Conservation (phyloP, 2,888 invertebrate genomes). For the Heliconius erato region DNA sequence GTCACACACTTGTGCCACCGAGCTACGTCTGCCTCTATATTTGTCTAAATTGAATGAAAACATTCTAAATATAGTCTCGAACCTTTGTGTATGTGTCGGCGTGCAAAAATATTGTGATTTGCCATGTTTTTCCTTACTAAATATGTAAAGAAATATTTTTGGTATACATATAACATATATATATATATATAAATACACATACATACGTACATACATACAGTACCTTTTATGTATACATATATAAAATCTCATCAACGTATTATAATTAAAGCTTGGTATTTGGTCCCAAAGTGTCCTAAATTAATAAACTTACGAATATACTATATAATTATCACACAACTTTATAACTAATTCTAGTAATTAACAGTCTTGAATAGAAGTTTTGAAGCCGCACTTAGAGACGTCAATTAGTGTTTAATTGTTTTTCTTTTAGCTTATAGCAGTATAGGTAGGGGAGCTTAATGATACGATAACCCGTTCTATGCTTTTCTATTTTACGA, state of each 20-base stretch:
- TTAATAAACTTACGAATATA: slow-evolving; percentile 69
- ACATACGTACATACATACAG: background rate
- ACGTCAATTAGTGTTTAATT: background rate
- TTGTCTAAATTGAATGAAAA: too few relatives aligned
- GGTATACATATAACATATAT: background rate
- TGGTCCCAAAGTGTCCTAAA: slow-evolving; percentile 69
- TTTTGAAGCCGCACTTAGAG: slow-evolving; percentile 25
- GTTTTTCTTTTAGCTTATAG: background rate
- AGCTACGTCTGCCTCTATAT: too few relatives aligned
- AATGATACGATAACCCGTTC: background rate
- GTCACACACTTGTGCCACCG: too few relatives aligned
- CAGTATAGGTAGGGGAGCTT: slow-evolving; percentile 1
- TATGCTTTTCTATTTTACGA: background rate
- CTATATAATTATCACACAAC: slow-evolving; percentile 78
- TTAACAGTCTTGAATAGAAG: slow-evolving; percentile 63
- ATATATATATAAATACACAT: background rate
- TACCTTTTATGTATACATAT: background rate
- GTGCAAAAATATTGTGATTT: background rate
- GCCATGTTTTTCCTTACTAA: background rate
- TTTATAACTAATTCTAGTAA: slow-evolving; percentile 61
- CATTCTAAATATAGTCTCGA: too few relatives aligned
- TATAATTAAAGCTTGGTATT: slow-evolving; percentile 70
- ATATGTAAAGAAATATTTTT: background rate
- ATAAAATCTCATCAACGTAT: slow-evolving; percentile 9
- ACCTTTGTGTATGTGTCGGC: background rate